Conservation (phyloP, 2,113 vertebrate species). For the Motacilla tschutschensis region DNA sequence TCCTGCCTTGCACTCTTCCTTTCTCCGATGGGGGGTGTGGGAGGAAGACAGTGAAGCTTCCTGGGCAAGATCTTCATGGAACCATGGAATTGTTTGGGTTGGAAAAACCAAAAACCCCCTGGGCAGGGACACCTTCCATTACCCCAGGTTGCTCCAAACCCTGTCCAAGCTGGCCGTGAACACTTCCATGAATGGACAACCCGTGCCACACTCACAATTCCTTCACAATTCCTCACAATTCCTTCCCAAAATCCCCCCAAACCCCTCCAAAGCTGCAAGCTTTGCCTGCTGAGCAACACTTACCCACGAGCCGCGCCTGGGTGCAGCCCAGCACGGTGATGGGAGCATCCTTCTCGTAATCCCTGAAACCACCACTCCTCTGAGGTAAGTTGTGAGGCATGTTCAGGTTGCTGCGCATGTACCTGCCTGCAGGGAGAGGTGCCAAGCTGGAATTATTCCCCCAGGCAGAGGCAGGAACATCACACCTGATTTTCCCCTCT, state of each 20-base stretch:
- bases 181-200: neutral
- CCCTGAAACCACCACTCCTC: constrained; percentile 85
- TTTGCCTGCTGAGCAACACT: neutral
- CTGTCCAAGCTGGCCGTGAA: neutral
- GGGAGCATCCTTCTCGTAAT: constrained; percentile 94
- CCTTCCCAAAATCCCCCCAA: neutral
- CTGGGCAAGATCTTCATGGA: neutral
- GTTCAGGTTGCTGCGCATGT: constrained; percentile 93
- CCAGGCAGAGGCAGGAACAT: neutral
- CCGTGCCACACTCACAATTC: neutral
- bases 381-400: constrained; percentile 91
- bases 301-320: constrained; percentile 90
- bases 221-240: neutral
- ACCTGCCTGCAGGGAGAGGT: constrained; percentile 78
- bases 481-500: neutral
- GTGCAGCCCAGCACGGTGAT: constrained; percentile 96
- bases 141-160: neutral
- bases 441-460: neutral
- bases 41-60: neutral
- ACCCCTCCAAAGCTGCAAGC: neutral
- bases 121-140: neutral
- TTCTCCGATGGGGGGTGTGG: neutral
- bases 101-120: neutral
- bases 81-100: neutral
- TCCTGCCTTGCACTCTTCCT: neutral